Percentiles rank a stretch among this genome's conserved stretches.
phyloP scores from a whole-genome alignment of 1,140 invertebrate species.

The Paramacrobiotus metropolitanus region DNA sequence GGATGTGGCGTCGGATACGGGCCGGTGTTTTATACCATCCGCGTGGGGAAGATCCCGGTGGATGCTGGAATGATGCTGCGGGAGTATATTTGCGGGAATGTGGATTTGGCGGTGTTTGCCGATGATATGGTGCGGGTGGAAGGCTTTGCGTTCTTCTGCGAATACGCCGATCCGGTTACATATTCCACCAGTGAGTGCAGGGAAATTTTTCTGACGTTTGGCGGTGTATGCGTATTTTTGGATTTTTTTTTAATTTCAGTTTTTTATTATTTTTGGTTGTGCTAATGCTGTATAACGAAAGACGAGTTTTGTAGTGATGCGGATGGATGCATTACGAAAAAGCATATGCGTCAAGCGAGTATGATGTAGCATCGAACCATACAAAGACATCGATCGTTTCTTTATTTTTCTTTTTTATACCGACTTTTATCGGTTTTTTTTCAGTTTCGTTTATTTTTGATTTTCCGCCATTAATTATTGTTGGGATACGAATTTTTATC shows the following conservation, averaged over 20 bases:
- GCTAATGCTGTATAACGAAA: too few species aligned
- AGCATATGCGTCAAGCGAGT: too few species aligned
- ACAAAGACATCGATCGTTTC: too few species aligned
- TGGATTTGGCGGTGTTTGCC: neutral
- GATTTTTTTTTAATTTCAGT: neutral
- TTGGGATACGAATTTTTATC: neutral
- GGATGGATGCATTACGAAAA: too few species aligned
- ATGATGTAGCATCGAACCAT: too few species aligned
- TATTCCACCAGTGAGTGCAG: neutral
- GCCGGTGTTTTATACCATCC: neutral
- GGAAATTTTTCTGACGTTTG: too few species aligned
- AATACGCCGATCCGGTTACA: neutral
- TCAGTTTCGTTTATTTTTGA: neutral
- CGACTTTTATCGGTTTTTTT: neutral
- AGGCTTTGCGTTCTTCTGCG: neutral
- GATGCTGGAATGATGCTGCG: neutral
- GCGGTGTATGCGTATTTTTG: neutral
- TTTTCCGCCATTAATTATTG: too few species aligned
- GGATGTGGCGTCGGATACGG: neutral
- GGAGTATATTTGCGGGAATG: neutral
- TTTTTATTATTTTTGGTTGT: too few species aligned
- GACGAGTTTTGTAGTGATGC: too few species aligned
- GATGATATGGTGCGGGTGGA: neutral
- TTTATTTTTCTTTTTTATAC: too few species aligned
- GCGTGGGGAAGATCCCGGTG: neutral